Base-by-base conservation (phyloP, 2,113 vertebrate species). In the Asarcornis scutulata region DNA sequence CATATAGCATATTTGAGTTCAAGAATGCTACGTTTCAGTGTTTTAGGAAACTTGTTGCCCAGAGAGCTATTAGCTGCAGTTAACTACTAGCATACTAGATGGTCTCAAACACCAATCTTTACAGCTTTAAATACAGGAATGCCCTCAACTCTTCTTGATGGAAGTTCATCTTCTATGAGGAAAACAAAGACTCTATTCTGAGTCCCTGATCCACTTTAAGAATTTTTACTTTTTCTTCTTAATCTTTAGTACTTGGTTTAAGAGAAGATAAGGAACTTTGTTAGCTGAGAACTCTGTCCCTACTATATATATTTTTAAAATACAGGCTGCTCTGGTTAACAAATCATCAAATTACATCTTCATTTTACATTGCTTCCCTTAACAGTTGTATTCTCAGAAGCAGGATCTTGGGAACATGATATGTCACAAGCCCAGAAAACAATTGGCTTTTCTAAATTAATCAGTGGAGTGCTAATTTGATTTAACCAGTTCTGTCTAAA, bases 361-460 rank as follows among this genome's bases (percentile, higher is more conserved):
- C 6, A 85, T 80, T 97, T 68, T 83, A n/a, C 22, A 18, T 60
- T 78, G 25, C 36, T 94, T 88, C 32, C 48, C 76, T 73, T 71
- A 90, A 90, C 56, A 91, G 26, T 36, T 94, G 15, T 73, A 50
- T 87, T 96, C 92, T 74, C 66, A 92, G 93, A 96, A 87, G 59
- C 21, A 60, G 85, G 46, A 80, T 90, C 81, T 87, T 88, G 31
- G 53, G 46, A 77, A 87, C 21, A 87, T 4, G 27, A 63, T 73
- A 93, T 60, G 76, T 69, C 58, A 86, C 58, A 93, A 94, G 74
- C 38, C 76, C 72, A 95, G 79, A 88, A 92, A 91, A 95, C 11
- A 89, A 94, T 90, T 74, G 78, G 11, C 25, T 92, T 86, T 94
- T 83, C 85, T 92, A 86, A 97, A 89, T 86, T 77, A 89, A 90